Evolutionary conservation across 53 echinoderm and acorn worm species (phyloP).

Genomic region (Antedon mediterranea): DNA sequence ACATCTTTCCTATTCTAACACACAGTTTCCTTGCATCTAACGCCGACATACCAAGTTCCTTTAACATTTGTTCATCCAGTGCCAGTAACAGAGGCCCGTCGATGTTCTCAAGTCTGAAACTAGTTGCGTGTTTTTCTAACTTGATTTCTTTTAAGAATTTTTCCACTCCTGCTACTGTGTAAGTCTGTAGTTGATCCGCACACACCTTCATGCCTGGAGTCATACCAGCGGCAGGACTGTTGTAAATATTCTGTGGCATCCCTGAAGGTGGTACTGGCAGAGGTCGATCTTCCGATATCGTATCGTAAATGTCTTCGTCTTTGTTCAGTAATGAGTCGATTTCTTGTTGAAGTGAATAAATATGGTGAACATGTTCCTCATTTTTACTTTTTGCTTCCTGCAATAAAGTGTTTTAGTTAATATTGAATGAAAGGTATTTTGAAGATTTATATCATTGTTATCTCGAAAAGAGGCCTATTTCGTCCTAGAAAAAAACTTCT

Average conservation of each 20-base stretch:
- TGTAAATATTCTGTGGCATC: conserved; percentile 21
- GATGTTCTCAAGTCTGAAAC: conserved; percentile 35
- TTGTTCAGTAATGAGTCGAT: conserved; percentile 12
- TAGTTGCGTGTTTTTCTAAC: conserved; percentile 27
- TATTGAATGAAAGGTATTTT: too few species aligned
- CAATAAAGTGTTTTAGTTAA: not conserved
- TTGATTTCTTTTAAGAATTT: conserved; percentile 22
- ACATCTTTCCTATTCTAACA: not conserved
- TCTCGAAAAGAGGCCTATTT: too few species aligned
- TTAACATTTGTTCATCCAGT: conserved; percentile 33
- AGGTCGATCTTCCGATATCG: conserved; percentile 1
- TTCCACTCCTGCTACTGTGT: conserved; percentile 28
- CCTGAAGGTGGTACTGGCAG: not conserved
- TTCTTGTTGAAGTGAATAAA: conserved; percentile 23
- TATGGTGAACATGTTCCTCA: conserved; percentile 11
- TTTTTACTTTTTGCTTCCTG: conserved; percentile 1
- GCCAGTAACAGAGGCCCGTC: conserved; percentile 30
- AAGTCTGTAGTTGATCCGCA: not conserved
- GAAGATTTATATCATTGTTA: too few species aligned
- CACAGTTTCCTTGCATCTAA: conserved; percentile 47
- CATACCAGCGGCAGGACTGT: conserved; percentile 7
- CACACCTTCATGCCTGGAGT: not conserved
- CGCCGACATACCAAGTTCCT: conserved; percentile 47
- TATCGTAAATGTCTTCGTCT: conserved; percentile 19
- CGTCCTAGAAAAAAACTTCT: too few species aligned